Evolutionary conservation across 2,888 invertebrate genomes (phyloP).

Genomic region (Pterostichus madidus): DNA sequence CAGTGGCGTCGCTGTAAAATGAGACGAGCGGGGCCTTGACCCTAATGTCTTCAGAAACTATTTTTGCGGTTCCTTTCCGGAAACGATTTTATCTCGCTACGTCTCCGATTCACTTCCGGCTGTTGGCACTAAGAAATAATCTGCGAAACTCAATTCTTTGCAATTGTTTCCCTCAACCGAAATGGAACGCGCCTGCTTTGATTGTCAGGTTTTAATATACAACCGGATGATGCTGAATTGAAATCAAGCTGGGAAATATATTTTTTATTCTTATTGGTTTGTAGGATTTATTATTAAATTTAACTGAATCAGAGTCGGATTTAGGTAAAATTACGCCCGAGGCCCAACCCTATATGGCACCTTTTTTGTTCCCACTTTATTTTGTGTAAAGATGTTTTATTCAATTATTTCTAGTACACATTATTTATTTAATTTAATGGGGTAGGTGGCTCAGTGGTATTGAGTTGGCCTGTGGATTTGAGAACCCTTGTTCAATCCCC

Average conservation of each 20-base stretch:
- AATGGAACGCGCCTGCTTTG: neutral
- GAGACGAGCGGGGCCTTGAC: slow-evolving; percentile 53
- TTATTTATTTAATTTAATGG: too few relatives aligned
- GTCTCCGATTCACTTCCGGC: slow-evolving; percentile 49
- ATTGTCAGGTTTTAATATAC: slow-evolving; percentile 5
- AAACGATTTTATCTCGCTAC: slow-evolving; percentile 51
- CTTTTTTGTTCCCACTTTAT: too few relatives aligned
- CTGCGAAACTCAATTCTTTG: slow-evolving; percentile 19
- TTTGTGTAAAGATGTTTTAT: too few relatives aligned
- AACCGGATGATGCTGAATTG: slow-evolving; percentile 6
- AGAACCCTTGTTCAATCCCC: too few relatives aligned
- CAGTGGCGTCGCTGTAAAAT: slow-evolving; percentile 51
- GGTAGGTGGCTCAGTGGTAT: too few relatives aligned
- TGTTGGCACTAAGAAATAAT: slow-evolving; percentile 59
- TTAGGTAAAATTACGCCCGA: too few relatives aligned
- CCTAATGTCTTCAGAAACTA: slow-evolving; percentile 60
- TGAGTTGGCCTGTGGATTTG: too few relatives aligned
- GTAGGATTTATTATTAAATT: neutral
- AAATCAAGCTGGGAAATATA: neutral
- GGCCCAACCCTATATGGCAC: too few relatives aligned
- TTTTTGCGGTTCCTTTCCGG: slow-evolving; percentile 60
- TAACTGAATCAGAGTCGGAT: too few relatives aligned
- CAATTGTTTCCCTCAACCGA: slow-evolving; percentile 29
- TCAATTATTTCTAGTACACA: too few relatives aligned
- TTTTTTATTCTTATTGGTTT: neutral